phyloP scores from a whole-genome alignment of 2,113 vertebrate species.

The Vireo altiloquus region DNA sequence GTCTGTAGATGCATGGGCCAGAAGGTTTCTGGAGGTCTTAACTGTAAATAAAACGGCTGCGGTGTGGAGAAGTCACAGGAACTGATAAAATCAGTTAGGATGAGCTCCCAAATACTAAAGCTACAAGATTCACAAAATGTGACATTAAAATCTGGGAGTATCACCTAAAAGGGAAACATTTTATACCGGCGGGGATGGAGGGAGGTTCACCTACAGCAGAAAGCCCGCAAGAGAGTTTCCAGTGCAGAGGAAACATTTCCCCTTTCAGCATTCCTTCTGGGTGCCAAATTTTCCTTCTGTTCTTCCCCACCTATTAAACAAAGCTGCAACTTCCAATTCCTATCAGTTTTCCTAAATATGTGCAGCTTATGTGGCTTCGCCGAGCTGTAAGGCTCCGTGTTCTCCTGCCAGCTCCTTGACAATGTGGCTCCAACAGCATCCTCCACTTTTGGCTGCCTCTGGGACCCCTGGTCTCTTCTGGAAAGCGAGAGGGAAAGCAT shows the following conservation, averaged over 20 bases:
- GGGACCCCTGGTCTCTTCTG: constrained; percentile 61
- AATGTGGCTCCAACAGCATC: constrained; percentile 63
- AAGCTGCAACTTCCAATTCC: constrained; percentile 69
- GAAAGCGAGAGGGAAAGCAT: constrained; percentile 51
- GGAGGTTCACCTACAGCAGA: constrained; percentile 37
- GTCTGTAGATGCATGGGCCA: fast-evolving
- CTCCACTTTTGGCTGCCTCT: constrained; percentile 59
- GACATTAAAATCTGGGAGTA: neutral
- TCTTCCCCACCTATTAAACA: constrained; percentile 67
- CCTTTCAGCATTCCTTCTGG: constrained; percentile 60
- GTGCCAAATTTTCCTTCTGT: constrained; percentile 68
- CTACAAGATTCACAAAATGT: neutral
- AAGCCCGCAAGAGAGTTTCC: neutral
- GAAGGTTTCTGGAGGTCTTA: neutral
- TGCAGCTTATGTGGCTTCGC: constrained; percentile 59
- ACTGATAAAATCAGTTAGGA: neutral
- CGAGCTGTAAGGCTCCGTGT: constrained; percentile 51
- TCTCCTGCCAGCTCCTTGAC: constrained; percentile 64
- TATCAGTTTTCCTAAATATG: constrained; percentile 65
- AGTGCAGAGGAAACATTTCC: constrained; percentile 46
- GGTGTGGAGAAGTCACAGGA: neutral
- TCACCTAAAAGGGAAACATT: neutral
- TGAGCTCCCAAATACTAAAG: neutral
- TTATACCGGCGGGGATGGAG: neutral
- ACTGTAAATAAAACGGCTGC: neutral